Base-by-base conservation (phyloP, 2,888 invertebrate species). In the Chaitophorus viminalis region DNA sequence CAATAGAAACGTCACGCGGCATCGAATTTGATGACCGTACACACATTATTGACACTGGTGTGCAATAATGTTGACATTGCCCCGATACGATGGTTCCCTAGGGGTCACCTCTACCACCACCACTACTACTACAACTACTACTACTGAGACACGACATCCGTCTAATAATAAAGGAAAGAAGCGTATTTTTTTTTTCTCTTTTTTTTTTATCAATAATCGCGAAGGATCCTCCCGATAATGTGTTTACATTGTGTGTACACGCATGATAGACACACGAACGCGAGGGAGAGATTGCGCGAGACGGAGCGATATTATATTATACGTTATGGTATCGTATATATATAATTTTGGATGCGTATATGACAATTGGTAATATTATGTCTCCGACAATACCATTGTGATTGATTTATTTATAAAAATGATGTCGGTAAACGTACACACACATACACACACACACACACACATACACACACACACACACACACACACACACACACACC, bases 11-110 rank as follows among this genome's bases (percentile, higher is more conserved):
- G 86, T 86, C 86, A 86, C 79, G 86, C 79, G 86, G 72, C 86
- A 86, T 86, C 86, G 86, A 60, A 86, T 86, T 86, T 86, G 86
- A 86, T 86, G 86, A 86, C 86, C 86, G 86, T 86, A 86, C 77
- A 78, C 54, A 60, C 36, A 72, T 86, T 86, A 86, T 86, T 86
- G 86, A 86, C 86, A 86, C 86, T 86, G 86, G 86, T 79, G 86
- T 86, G 86, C 86, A 79, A 86, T 86, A 86, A 86, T 86, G 86
- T 86, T 86, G 86, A 86, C 86, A 86, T 86, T 86, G 78, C 86
- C 65, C 75, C 75, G 75, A 74, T 60, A 4, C 46, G 70, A 31
- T 46, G 85, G 77, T 70, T 36, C 85, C 85, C 85, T 77, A 31
- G 85, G 85, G 85, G 76, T 85, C 85, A 68, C 70, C 9, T 9